These are phyloP conservation scores for Stegana nigrithorax DNA, from an alignment of 2,888 invertebrate species.

Conservation along the genomic window DNA sequence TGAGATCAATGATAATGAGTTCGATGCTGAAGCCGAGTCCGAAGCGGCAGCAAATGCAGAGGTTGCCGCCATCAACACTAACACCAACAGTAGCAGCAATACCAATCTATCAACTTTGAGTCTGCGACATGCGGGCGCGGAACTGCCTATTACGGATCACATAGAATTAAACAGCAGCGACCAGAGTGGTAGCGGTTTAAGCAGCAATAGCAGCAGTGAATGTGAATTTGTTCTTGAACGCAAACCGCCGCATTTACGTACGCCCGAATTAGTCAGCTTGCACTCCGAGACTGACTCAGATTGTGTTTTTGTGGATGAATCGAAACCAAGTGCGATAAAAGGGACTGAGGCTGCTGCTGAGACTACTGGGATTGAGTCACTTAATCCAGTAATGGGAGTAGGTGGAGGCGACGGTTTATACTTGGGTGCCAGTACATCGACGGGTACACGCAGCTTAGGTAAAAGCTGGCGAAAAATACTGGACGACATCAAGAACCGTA, in stretches of 20 bases:
- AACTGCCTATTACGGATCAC: slow-evolving; percentile 52
- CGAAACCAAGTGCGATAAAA: slow-evolving; percentile 34
- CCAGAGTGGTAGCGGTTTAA: slow-evolving; percentile 29
- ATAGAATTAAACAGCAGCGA: slow-evolving; percentile 61
- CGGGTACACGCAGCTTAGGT: slow-evolving; percentile 53
- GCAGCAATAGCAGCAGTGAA: slow-evolving; percentile 58
- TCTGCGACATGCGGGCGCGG: slow-evolving; percentile 42
- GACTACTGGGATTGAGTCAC: slow-evolving; percentile 1
- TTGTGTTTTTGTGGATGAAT: slow-evolving; percentile 65
- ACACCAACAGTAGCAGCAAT: no score
- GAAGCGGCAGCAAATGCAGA: slow-evolving; percentile 51
- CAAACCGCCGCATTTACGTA: slow-evolving; percentile 68
- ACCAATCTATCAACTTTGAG: no score
- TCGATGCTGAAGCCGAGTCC: slow-evolving; percentile 27
- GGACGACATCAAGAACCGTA: slow-evolving; percentile 33
- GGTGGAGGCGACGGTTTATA: slow-evolving; percentile 36
- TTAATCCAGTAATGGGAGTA: neutral
- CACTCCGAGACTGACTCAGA: slow-evolving; percentile 67
- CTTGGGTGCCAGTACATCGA: slow-evolving; percentile 63
- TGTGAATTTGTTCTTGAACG: slow-evolving; percentile 67
- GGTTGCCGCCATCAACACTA: slow-evolving; percentile 47
- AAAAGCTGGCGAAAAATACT: slow-evolving; percentile 42
- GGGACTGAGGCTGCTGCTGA: slow-evolving; percentile 26
- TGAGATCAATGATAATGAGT: slow-evolving; percentile 54
- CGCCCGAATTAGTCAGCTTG: slow-evolving; percentile 66